Evolutionary conservation across 1,140 invertebrate genomes (phyloP), one percentile per base, ranked within the genome.

Genomic region (Bicyclus anynana): DNA sequence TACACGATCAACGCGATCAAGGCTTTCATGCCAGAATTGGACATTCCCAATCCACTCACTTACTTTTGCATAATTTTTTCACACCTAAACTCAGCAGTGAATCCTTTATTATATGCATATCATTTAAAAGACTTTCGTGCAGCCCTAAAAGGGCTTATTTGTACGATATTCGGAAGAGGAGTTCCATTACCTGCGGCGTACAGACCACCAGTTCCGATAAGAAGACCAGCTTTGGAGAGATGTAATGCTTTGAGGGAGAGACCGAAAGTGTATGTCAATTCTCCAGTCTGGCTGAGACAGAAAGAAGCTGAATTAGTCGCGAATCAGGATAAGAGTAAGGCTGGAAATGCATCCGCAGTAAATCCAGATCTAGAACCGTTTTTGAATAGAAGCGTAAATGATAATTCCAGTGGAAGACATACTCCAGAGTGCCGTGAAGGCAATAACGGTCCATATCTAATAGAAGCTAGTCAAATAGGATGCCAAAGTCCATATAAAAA

Each of bases 1-100:
- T 97, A 97, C 86, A 97, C 95, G 18, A 95, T 97, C 61, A 97
- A 98, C 81, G 96, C 95, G 67, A 91, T 97, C 13, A 92, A 95
- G 76, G 95, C 95, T 0, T 97, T 97, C 76, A 94, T 93, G 68
- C 91, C 90, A 0, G 72, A 91, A 1, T 93, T 94, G 68, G 78
- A 91, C 47, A 92, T 95, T 20, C 92, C 93, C 60, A 89, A 91
- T 0, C 87, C 91, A 6, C 72, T 96, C n/a, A 92, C 95, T 37
- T 92, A 96, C 38, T 93, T 94, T 63, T 95, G 94, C 72, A 97
- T 97, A 49, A 95, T 97, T 52, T 89, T 98, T 10, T 96, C 95
- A 0, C 96, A 98, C 73, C 85, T 95, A 2, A 98, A 97, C 81
- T 97, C 96, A 0, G 95, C 95, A 0, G 93, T 96, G 1, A 97